Percentiles rank a stretch among this genome's conserved stretches.
These are phyloP conservation scores for Zaprionus ornatus DNA, from an alignment of 1,140 invertebrate genomes.

Conservation along the genomic window DNA sequence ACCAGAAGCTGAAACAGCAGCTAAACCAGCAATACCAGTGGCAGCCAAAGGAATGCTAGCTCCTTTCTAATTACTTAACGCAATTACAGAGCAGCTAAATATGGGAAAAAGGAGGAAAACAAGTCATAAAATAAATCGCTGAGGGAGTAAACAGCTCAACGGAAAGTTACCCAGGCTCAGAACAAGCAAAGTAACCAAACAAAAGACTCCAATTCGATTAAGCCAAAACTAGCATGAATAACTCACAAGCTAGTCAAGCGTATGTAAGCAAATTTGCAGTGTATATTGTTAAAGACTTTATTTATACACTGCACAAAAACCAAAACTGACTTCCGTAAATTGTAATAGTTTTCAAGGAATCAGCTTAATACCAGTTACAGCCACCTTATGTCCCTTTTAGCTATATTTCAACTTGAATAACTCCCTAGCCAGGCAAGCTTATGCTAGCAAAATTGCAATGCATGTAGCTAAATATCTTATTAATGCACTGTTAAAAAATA, in stretches of 20 bases:
- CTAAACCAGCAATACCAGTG: constrained; percentile 52
- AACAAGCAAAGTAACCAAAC: not conserved
- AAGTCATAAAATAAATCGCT: not conserved
- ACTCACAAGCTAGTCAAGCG: not conserved
- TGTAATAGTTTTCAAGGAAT: not conserved
- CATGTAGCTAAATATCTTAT: too few relatives aligned
- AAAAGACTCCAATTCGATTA: not conserved
- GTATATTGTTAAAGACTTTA: not conserved
- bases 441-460: too few relatives aligned
- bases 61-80: constrained; percentile 48
- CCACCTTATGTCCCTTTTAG: too few relatives aligned
- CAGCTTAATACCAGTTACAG: not conserved
- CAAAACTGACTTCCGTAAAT: not conserved
- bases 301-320: not conserved
- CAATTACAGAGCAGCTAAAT: constrained; percentile 38
- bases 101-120: constrained; percentile 10
- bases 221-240: not conserved
- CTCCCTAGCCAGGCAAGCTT: too few relatives aligned
- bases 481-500: too few relatives aligned
- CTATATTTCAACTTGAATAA: too few relatives aligned
- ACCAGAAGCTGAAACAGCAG: constrained; percentile 48
- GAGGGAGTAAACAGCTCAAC: not conserved
- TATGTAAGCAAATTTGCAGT: not conserved
- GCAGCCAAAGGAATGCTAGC: constrained; percentile 24
- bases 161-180: not conserved